Percentiles rank a stretch among this genome's conserved stretches.
These are phyloP conservation scores for Poecilia wingei DNA, from an alignment of 2,797 vertebrate species.

Conservation along the genomic window DNA sequence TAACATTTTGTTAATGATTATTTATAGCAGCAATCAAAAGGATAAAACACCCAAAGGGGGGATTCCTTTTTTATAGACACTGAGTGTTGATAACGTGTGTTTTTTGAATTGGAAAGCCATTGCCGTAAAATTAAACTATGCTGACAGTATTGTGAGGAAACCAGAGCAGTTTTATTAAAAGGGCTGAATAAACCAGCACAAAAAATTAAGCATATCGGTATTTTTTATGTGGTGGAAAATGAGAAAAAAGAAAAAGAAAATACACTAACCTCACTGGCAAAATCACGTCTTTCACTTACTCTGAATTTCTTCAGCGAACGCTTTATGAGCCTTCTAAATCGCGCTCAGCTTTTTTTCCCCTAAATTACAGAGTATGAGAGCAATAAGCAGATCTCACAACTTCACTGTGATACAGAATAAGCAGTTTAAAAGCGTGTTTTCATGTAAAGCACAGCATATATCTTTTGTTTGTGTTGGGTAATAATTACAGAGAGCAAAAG, in stretches of 20 bases:
- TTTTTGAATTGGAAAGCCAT: neutral
- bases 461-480: constrained; percentile 39
- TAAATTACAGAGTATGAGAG: constrained; percentile 39
- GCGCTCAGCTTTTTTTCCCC: constrained; percentile 10
- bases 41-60: too few relatives aligned
- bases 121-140: neutral
- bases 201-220: neutral
- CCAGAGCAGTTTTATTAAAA: neutral
- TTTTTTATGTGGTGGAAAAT: constrained; percentile 10
- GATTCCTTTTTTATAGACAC: too few relatives aligned
- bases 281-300: constrained; percentile 42
- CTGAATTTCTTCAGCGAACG: constrained; percentile 19
- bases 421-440: constrained; percentile 16
- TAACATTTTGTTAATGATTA: too few relatives aligned
- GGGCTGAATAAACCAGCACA: neutral
- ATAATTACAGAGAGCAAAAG: constrained; percentile 45
- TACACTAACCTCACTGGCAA: constrained; percentile 12
- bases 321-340: constrained; percentile 20
- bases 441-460: constrained; percentile 17
- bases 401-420: constrained; percentile 13
- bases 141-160: neutral
- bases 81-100: neutral
- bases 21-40: too few relatives aligned
- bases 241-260: neutral
- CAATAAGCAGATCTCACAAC: constrained; percentile 27